A percentile compares a stretch with the other conserved stretches of the same genome.
These are phyloP conservation scores for Grammomys surdaster DNA, from an alignment of 2,113 vertebrate genomes.

Conservation along the genomic window DNA sequence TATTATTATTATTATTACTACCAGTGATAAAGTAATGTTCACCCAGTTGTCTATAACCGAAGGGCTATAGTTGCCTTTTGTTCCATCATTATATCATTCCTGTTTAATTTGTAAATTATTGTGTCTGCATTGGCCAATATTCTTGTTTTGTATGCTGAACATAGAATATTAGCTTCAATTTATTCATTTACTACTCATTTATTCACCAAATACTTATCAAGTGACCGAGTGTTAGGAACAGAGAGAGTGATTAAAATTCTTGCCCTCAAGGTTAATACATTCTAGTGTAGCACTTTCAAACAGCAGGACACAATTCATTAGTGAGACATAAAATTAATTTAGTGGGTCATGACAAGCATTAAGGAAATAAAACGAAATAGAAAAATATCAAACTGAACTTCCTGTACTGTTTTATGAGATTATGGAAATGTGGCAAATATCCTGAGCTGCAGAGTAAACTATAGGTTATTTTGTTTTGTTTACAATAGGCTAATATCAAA, in stretches of 20 bases:
- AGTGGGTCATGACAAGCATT: slow-evolving; percentile 57
- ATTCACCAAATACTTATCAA: slow-evolving; percentile 36
- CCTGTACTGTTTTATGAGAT: background rate
- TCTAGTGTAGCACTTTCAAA: slow-evolving; percentile 62
- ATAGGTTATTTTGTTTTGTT: background rate
- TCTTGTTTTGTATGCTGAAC: slow-evolving; percentile 16
- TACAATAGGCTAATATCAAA: slow-evolving; percentile 56
- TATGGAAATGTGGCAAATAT: slow-evolving; percentile 6
- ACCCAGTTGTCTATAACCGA: background rate
- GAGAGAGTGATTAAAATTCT: slow-evolving; percentile 42
- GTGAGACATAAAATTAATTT: slow-evolving; percentile 72
- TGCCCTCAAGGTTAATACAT: slow-evolving; percentile 54
- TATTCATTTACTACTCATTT: slow-evolving; percentile 50
- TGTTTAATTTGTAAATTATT: slow-evolving; percentile 38
- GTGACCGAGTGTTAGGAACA: slow-evolving; percentile 15
- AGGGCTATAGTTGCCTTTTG: slow-evolving; percentile 5
- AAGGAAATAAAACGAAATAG: slow-evolving; percentile 38
- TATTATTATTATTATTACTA: background rate
- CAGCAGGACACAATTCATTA: slow-evolving; percentile 69
- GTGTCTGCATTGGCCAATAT: background rate
- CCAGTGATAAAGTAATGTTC: background rate
- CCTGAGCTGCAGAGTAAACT: background rate
- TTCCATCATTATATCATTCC: background rate
- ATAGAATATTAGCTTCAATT: slow-evolving; percentile 53
- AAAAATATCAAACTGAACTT: slow-evolving; percentile 52